Conservation (phyloP, 2,888 invertebrate species). For the Drosophila kambysellisi region DNA sequence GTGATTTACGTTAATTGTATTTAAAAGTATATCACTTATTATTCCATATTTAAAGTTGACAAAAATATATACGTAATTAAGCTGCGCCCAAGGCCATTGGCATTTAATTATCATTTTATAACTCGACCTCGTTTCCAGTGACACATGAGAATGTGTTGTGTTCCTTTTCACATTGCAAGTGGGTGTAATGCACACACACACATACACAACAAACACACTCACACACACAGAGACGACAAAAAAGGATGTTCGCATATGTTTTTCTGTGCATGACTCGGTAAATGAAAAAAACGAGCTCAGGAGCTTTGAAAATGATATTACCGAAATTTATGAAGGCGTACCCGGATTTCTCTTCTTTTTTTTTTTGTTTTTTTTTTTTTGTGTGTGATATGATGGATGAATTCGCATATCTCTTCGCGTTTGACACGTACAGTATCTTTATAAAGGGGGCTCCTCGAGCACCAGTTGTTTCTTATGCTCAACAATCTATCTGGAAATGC, state of each 20-base stretch:
- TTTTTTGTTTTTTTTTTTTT: neutral
- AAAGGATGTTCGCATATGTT: slow-evolving; percentile 15
- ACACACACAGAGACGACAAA: neutral
- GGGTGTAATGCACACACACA: slow-evolving; percentile 5
- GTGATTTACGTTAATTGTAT: slow-evolving; percentile 15
- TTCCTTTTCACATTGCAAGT: neutral
- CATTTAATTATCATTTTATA: slow-evolving; percentile 26
- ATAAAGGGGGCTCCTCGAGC: slow-evolving; percentile 12
- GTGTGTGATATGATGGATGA: slow-evolving; percentile 42
- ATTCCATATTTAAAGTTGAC: neutral
- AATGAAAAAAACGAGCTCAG: slow-evolving; percentile 24
- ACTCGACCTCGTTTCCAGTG: slow-evolving; percentile 5
- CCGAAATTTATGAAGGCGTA: slow-evolving; percentile 25
- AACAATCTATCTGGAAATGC: slow-evolving; percentile 23
- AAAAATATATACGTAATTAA: slow-evolving; percentile 3
- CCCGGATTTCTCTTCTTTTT: slow-evolving; percentile 1
- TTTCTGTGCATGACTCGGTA: neutral
- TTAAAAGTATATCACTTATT: neutral
- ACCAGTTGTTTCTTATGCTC: slow-evolving; percentile 48
- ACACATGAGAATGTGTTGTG: slow-evolving; percentile 7
- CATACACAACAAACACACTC: neutral
- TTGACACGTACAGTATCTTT: slow-evolving; percentile 8
- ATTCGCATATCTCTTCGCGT: slow-evolving; percentile 35
- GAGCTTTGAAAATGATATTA: slow-evolving; percentile 50
- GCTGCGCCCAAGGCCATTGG: neutral